These are phyloP conservation scores for Nephotettix cincticeps DNA, from an alignment of 1,140 invertebrate genomes.

Conservation along the genomic window DNA sequence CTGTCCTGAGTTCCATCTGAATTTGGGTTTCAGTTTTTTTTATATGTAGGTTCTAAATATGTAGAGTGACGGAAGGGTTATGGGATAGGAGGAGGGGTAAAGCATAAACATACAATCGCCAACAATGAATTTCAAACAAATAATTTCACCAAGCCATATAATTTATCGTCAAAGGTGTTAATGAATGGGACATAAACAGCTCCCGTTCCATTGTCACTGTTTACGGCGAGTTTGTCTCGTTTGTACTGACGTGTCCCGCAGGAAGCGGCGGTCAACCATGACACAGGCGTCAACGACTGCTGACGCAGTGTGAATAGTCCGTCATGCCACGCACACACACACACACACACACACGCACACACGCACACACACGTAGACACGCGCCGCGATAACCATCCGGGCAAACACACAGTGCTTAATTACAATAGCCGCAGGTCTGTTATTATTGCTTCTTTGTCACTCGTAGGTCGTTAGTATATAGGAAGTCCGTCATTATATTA, in stretches of 20 bases:
- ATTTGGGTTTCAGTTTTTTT: too few species aligned
- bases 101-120: too few species aligned
- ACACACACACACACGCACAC: background rate
- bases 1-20: too few species aligned
- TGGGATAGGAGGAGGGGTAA: too few species aligned
- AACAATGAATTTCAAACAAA: too few species aligned
- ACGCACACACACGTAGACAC: background rate
- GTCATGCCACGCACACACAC: background rate
- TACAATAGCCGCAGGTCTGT: background rate
- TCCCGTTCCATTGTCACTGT: too few species aligned
- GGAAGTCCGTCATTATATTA: slow-evolving; percentile 17
- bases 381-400: background rate
- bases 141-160: too few species aligned
- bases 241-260: background rate
- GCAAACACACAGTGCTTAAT: background rate
- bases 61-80: too few species aligned
- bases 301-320: background rate
- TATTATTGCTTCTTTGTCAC: slow-evolving; percentile 11
- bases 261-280: background rate
- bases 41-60: too few species aligned
- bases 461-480: slow-evolving; percentile 10
- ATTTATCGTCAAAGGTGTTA: too few species aligned
- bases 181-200: too few species aligned
- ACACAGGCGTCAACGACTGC: background rate
- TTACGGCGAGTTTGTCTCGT: too few species aligned